Evolutionary conservation across 2,888 invertebrate genomes (phyloP), one percentile per base, ranked within the genome.

Genomic region (Idaea biselata): DNA sequence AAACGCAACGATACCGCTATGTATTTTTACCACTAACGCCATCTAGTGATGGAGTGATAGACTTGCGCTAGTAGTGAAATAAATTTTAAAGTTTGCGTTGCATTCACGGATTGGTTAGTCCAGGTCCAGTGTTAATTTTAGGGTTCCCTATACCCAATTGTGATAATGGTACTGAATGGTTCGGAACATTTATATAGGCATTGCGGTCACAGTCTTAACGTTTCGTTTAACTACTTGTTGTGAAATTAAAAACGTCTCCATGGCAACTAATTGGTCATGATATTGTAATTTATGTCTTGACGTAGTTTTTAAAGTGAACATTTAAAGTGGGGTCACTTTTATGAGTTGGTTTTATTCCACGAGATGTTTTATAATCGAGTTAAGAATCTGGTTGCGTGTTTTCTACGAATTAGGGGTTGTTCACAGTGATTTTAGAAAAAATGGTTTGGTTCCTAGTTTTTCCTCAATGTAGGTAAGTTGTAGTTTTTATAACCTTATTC

Each of bases 201-300:
- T 3, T 1, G 1, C 25, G 25, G 25, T 25, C 25, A 33, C 33
- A 33, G n/a, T 33, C 6, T 33, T 33, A 7, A 44, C 6, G 44
- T 44, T 44, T 44, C 11, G 14, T 32, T 32, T 32, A 8, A 32
- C n/a, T 32, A 32, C 32, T 32, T 32, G 32, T 44, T 44, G 44
- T 44, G 44, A 44, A 44, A 44, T 44, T 44, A 14, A 14, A 44
- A 11, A 44, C 44, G 44, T 44, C 44, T 44, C 44, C 44, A 44
- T 44, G 44, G 44, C 44, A 44, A 44, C 44, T 44, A 44, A 44
- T 44, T 44, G 44, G 44, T 44, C 44, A 44, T 44, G 44, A 44
- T 44, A 44, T 44, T 44, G 44, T 44, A 44, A 44, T 44, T 44
- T 44, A 44, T 44, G 44, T 44, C 44, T 44, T 44, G 44, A 11